A percentile compares a stretch with the other conserved stretches of the same genome.
These are phyloP conservation scores for Steinernema carpocapsae DNA, from an alignment of 2,888 invertebrate genomes.

Conservation along the genomic window DNA sequence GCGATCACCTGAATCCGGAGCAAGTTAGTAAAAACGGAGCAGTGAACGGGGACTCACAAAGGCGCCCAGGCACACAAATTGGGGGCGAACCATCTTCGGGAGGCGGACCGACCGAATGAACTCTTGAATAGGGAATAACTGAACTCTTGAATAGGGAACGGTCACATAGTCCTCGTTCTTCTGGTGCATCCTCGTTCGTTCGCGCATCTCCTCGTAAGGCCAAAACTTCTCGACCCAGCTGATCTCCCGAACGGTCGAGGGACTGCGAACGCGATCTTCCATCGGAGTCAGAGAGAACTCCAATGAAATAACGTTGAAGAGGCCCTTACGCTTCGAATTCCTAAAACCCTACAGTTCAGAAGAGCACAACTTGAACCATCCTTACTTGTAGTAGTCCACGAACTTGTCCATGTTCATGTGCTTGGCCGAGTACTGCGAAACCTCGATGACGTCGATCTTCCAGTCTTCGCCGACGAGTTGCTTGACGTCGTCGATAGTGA, in stretches of 20 bases:
- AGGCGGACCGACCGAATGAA: too few relatives aligned
- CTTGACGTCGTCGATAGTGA: slow-evolving; percentile 55
- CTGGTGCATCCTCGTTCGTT: slow-evolving; percentile 76
- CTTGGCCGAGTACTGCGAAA: slow-evolving; percentile 93
- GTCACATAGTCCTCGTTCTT: slow-evolving; percentile 80
- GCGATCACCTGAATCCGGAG: too few relatives aligned
- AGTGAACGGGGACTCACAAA: too few relatives aligned
- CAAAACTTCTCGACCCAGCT: slow-evolving; percentile 92
- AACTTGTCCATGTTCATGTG: slow-evolving; percentile 98
- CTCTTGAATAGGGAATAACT: too few relatives aligned
- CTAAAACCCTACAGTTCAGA: not conserved
- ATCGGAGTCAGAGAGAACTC: slow-evolving; percentile 88
- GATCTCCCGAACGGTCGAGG: slow-evolving; percentile 80
- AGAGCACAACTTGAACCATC: too few relatives aligned
- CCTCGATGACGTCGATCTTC: slow-evolving; percentile 91
- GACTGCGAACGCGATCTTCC: slow-evolving; percentile 69
- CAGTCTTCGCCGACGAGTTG: slow-evolving; percentile 79
- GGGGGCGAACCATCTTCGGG: too few relatives aligned
- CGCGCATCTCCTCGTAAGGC: slow-evolving; percentile 87
- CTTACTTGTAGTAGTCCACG: slow-evolving; percentile 86
- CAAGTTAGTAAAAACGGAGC: too few relatives aligned
- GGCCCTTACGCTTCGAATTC: slow-evolving; percentile 43
- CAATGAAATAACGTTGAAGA: slow-evolving; percentile 90
- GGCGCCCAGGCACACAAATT: too few relatives aligned
- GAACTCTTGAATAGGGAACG: slow-evolving; percentile 88